These are phyloP conservation scores for Delphinus delphis DNA, from an alignment of 2,113 vertebrate species.

Conservation along the genomic window DNA sequence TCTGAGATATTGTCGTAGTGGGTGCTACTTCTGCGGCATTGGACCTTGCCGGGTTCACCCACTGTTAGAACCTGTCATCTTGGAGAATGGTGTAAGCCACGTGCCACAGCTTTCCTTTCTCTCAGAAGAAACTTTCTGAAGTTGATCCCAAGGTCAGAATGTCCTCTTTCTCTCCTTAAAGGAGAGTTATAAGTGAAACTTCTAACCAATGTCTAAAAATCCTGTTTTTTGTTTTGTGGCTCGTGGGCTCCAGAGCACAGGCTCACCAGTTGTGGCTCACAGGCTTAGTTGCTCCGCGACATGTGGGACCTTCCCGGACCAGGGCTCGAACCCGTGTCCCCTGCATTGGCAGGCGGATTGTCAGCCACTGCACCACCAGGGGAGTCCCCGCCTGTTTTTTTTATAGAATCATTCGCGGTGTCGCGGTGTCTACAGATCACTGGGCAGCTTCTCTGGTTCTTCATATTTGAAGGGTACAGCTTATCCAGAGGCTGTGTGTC, in stretches of 20 bases:
- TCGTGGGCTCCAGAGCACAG: too few species aligned
- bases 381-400: too few species aligned
- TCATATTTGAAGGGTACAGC: neutral
- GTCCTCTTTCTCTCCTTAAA: neutral
- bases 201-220: neutral
- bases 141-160: neutral
- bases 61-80: accelerated
- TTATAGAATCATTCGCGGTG: neutral
- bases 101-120: neutral
- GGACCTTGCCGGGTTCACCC: neutral
- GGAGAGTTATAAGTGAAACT: neutral
- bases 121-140: neutral
- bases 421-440: neutral
- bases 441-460: neutral
- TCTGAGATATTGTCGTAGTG: accelerated
- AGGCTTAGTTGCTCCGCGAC: too few species aligned
- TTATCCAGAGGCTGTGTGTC: neutral
- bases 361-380: too few species aligned
- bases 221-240: neutral
- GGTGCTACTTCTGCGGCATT: neutral
- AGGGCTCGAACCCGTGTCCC: too few species aligned
- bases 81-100: neutral
- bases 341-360: too few species aligned
- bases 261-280: too few species aligned
- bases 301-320: too few species aligned